These are phyloP conservation scores for Mareca penelope DNA, from an alignment of 2,797 vertebrate genomes.

Conservation along the genomic window DNA sequence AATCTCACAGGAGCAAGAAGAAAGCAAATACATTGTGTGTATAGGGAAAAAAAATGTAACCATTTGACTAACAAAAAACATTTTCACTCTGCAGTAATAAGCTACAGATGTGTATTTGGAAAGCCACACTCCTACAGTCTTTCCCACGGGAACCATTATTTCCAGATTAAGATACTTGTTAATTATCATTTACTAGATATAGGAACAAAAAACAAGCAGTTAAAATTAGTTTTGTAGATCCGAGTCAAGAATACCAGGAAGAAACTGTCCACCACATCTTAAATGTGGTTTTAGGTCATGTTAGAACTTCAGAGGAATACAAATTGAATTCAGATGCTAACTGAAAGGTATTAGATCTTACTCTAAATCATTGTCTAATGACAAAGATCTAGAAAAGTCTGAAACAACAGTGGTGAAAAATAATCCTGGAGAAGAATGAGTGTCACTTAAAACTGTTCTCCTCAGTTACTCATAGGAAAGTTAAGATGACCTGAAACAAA, in stretches of 20 bases:
- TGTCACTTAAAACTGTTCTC: neutral
- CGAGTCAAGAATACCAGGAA: neutral
- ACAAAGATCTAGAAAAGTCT: neutral
- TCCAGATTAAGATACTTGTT: neutral
- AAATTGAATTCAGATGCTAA: neutral
- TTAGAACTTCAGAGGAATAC: neutral
- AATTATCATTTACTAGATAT: neutral
- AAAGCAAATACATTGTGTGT: neutral
- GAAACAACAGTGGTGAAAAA: neutral
- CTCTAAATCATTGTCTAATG: neutral
- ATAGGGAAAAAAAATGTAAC: neutral
- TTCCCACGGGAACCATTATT: neutral
- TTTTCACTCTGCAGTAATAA: neutral
- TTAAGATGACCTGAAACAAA: neutral
- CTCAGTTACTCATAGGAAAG: neutral
- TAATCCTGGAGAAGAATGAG: neutral
- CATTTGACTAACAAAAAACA: neutral
- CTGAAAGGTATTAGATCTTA: neutral
- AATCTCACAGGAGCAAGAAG: neutral
- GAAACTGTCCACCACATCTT: neutral
- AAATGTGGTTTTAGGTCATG: neutral
- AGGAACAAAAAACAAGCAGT: neutral
- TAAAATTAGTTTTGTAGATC: neutral
- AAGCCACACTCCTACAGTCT: neutral
- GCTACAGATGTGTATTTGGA: fast-evolving